Percentiles rank a stretch among this genome's conserved stretches.
Evolutionary conservation across 2,888 invertebrate species (phyloP).

Genomic region (Heterodera filipjevi): DNA sequence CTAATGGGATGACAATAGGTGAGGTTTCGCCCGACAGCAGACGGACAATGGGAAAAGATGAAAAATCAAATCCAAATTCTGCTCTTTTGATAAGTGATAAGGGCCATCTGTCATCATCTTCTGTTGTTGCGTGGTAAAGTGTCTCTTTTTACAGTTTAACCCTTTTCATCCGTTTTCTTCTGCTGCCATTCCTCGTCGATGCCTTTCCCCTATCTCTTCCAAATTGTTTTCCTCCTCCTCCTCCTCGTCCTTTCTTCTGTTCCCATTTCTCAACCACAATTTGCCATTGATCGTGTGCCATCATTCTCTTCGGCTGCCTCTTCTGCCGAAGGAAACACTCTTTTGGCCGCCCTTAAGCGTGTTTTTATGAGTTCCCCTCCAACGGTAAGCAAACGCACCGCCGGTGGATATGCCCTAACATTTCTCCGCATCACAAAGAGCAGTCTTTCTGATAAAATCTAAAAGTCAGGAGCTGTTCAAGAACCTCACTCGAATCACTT

Average conservation of each 20-base stretch:
- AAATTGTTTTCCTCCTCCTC: neutral
- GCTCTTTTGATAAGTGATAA: neutral
- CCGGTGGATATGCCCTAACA: too few species aligned
- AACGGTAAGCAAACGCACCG: constrained; percentile 9
- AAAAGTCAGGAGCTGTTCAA: constrained; percentile 27
- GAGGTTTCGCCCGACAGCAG: neutral
- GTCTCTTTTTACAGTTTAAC: too few species aligned
- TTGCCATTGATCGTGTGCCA: neutral
- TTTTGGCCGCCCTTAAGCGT: constrained; percentile 5
- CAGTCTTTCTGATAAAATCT: neutral
- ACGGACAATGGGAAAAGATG: neutral
- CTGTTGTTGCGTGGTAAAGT: too few species aligned
- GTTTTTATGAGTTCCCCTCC: constrained; percentile 14
- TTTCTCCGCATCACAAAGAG: too few species aligned
- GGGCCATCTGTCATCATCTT: neutral
- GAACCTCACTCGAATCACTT: constrained; percentile 22
- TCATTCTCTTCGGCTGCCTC: neutral
- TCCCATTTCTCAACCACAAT: neutral
- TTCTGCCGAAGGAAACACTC: constrained; percentile 11
- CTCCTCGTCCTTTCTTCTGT: neutral
- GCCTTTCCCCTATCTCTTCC: neutral
- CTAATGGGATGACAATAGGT: neutral
- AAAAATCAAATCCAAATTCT: too few species aligned
- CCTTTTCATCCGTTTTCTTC: neutral
- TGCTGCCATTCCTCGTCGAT: neutral